Conservation (phyloP, 1,140 invertebrate species). For the Plectrocnemia conspersa region DNA sequence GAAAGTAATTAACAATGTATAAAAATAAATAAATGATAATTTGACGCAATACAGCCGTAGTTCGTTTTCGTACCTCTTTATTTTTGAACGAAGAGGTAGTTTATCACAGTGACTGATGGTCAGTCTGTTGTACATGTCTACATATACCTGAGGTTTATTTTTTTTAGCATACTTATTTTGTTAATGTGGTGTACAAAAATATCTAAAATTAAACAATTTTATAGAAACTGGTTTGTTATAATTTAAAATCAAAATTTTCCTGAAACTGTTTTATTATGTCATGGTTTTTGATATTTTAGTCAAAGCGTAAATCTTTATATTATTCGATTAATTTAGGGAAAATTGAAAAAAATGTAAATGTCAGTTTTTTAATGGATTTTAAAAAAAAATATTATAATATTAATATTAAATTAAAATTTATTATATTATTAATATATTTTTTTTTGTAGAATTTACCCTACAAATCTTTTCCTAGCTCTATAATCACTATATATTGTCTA, state of each 20-base stretch:
- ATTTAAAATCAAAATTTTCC: too few species aligned
- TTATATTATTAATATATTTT: too few species aligned
- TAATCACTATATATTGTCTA: too few species aligned
- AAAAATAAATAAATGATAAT: conserved; percentile 1
- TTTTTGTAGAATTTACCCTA: too few species aligned
- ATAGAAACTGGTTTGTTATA: too few species aligned
- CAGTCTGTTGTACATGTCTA: conserved; percentile 30
- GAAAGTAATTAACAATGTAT: conserved; percentile 2
- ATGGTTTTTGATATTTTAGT: too few species aligned
- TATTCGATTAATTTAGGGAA: background rate
- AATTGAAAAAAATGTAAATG: background rate
- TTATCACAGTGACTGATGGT: conserved; percentile 16
- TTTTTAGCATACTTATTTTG: conserved; percentile 32
- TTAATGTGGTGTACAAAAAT: conserved; percentile 35
- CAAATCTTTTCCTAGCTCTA: too few species aligned
- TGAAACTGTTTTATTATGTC: too few species aligned
- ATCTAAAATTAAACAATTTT: conserved; percentile 35
- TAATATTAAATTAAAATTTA: too few species aligned
- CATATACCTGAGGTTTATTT: conserved; percentile 32
- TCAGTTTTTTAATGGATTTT: conserved; percentile 1
- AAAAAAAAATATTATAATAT: conserved; percentile 1
- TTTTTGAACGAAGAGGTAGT: too few species aligned
- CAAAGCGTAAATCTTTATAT: too few species aligned
- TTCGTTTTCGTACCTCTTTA: background rate
- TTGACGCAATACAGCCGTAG: background rate